Evolutionary conservation across 2,888 invertebrate genomes (phyloP).

Genomic region (Enchytraeus crypticus): DNA sequence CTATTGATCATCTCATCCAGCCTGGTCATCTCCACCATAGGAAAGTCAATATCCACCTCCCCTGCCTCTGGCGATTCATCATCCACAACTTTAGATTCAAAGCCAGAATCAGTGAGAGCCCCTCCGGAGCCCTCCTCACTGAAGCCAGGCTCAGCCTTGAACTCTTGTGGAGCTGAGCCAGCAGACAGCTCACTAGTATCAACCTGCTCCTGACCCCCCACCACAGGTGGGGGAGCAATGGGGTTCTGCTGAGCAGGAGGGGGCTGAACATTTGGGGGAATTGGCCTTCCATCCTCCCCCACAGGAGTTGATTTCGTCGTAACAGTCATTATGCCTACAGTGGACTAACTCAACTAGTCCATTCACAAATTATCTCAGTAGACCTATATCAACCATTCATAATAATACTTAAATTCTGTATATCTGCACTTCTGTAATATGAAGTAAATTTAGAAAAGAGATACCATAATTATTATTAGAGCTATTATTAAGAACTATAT

Average conservation of each 20-base stretch:
- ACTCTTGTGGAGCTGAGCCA: neutral
- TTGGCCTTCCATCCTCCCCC: neutral
- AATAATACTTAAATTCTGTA: too few species aligned
- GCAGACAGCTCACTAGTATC: neutral
- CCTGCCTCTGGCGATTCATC: neutral
- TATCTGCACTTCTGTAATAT: too few species aligned
- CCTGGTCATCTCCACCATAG: constrained; percentile 72
- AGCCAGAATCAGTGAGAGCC: too few species aligned
- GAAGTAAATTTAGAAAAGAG: too few species aligned
- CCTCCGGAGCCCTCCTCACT: too few species aligned
- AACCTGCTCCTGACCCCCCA: neutral
- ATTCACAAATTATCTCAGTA: too few species aligned
- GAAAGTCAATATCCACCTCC: constrained; percentile 59
- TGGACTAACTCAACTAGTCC: too few species aligned
- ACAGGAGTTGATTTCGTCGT: constrained; percentile 1
- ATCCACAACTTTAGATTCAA: too few species aligned
- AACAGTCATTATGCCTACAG: too few species aligned
- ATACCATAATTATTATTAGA: too few species aligned
- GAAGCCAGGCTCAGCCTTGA: neutral
- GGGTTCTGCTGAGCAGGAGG: neutral
- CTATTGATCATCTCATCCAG: constrained; percentile 92
- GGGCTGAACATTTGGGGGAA: neutral
- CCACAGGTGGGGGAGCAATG: neutral
- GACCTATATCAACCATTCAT: too few species aligned
- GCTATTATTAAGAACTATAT: too few species aligned